Conservation (phyloP, 2,797 vertebrate species). For the Coregonus sp. region DNA sequence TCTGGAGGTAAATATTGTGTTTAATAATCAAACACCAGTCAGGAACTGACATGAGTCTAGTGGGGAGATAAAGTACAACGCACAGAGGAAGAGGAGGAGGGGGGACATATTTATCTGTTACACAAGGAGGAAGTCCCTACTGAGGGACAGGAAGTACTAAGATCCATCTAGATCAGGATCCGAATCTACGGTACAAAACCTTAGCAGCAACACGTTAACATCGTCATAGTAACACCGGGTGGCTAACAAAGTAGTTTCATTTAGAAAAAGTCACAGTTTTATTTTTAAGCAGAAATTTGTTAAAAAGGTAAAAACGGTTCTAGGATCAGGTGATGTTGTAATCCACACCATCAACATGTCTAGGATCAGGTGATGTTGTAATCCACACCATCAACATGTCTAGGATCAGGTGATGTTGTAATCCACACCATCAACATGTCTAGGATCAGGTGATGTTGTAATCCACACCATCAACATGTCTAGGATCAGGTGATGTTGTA, state of each 20-base stretch:
- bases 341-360: not conserved
- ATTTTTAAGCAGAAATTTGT: conserved; percentile 83
- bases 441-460: too few relatives aligned
- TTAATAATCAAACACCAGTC: conserved; percentile 98
- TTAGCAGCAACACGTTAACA: conserved; percentile 99
- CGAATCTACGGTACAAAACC: conserved; percentile 81
- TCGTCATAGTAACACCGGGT: conserved; percentile 52
- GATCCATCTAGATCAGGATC: conserved; percentile 86
- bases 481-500: too few relatives aligned
- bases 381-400: too few relatives aligned
- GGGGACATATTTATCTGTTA: conserved; percentile 85
- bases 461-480: too few relatives aligned
- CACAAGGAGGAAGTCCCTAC: too few relatives aligned
- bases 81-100: conserved; percentile 75
- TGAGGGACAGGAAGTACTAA: conserved; percentile 88
- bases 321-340: conserved; percentile 63
- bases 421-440: too few relatives aligned
- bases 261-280: conserved; percentile 92
- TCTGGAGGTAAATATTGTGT: conserved; percentile 69
- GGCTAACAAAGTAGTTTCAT: conserved; percentile 94
- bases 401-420: too few relatives aligned
- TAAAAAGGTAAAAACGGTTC: conserved; percentile 87
- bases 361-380: too few relatives aligned
- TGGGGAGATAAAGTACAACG: conserved; percentile 82
- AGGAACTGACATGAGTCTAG: conserved; percentile 94